A percentile compares a stretch with the other conserved stretches of the same genome.
Conservation (phyloP, 1,140 invertebrate genomes). For the Spodoptera litura region DNA sequence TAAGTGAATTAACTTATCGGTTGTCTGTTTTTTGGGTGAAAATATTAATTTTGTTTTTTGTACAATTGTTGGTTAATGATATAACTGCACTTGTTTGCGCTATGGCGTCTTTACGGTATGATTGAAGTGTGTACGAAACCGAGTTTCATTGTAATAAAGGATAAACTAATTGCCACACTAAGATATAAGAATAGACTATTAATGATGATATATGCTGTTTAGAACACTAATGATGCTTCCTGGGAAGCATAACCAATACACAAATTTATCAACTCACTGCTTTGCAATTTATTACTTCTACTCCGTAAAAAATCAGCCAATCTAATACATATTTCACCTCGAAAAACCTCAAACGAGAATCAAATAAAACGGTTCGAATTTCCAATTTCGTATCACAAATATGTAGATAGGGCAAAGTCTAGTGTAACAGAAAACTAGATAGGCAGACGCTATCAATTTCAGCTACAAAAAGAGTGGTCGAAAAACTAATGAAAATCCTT, state of each 20-base stretch:
- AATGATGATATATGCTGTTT: no score
- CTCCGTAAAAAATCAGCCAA: background rate
- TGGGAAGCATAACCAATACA: no score
- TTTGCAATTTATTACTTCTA: no score
- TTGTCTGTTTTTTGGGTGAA: conserved; percentile 3
- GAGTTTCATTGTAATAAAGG: no score
- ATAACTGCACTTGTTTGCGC: no score
- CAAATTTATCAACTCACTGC: no score
- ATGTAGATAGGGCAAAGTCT: conserved; percentile 34
- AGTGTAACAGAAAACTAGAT: conserved; percentile 32
- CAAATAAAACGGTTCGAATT: conserved; percentile 6
- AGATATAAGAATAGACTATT: no score
- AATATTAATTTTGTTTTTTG: background rate
- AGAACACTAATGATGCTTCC: no score
- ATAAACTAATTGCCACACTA: no score
- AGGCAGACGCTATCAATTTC: conserved; percentile 35
- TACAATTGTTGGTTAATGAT: no score
- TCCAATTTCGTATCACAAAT: conserved; percentile 40
- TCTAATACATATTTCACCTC: background rate
- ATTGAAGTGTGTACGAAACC: no score
- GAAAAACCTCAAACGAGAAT: background rate
- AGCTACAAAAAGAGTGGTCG: conserved; percentile 30
- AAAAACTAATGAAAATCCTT: conserved; percentile 48
- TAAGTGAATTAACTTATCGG: conserved; percentile 37
- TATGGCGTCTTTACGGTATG: no score